Evolutionary conservation across 1,140 invertebrate species (phyloP), one percentile per base, ranked within the genome.

Genomic region (Platorchestia sp.): DNA sequence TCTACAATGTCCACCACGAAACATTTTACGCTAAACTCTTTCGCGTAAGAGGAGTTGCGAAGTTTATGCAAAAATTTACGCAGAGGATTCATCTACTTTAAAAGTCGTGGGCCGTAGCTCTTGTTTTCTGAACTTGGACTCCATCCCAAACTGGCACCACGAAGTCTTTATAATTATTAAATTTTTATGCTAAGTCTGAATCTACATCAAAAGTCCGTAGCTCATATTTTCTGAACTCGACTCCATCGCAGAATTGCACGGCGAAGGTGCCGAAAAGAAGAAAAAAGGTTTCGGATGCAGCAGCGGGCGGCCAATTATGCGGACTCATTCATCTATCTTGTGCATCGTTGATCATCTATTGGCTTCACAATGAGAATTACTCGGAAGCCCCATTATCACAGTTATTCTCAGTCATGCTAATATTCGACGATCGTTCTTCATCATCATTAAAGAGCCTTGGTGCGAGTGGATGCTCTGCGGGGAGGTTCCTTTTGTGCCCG

Each of bases 331-430:
- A 93, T 93, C 91, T 19, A 45, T 93, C 45, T 45, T 45, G 45
- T 47, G 44, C 91, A 93, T 93, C 91, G 43, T 93, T 93, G 45
- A 93, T 93, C 91, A 93, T 93, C 43, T 47, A 93, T 93, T 47
- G 91, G 91, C 91, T 93, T 93, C 91, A 93, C 91, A 93, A 44
- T 47, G 40, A 93, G 45, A 93, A 47, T 93, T 93, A 47, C 91
- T 93, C 91, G 91, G 43, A 45, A 44, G 43, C 45, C 47, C 91
- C 91, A 93, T 93, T 93, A 93, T 93, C 91, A 93, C 91, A 93
- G 91, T 93, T 93, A 93, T 93, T 93, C 43, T 42, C 44, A 44
- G 91, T 45, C 91, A 93, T 47, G 43, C 43, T 93, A 93, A 93
- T 93, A 47, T 93, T 45, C 91, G 91, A 10, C 19, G 7, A 93